These are phyloP conservation scores for Trialeurodes vaporariorum DNA, from an alignment of 1,140 invertebrate genomes.

Conservation along the genomic window DNA sequence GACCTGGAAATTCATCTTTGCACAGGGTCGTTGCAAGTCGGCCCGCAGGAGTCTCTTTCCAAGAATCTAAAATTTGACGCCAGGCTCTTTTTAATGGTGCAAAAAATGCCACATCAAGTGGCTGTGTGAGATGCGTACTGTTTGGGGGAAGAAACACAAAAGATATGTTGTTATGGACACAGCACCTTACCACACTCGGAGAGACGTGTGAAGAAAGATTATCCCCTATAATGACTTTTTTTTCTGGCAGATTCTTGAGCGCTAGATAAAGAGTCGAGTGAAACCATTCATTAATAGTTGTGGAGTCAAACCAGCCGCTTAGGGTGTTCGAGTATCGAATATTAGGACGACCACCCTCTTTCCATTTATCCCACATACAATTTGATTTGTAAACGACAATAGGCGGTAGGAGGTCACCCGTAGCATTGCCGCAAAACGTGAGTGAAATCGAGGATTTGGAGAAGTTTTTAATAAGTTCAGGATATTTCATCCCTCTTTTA, in stretches of 20 bases:
- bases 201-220: neutral
- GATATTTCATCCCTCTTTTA: slow-evolving; percentile 16
- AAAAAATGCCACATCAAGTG: slow-evolving; percentile 34
- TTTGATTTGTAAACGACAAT: slow-evolving; percentile 33
- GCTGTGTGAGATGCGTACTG: slow-evolving; percentile 33
- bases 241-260: slow-evolving; percentile 26
- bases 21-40: no score
- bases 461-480: slow-evolving; percentile 14
- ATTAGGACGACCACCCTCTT: slow-evolving; percentile 24
- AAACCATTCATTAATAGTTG: slow-evolving; percentile 27
- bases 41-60: slow-evolving; percentile 23
- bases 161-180: no score
- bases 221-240: slow-evolving; percentile 2
- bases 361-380: slow-evolving; percentile 31
- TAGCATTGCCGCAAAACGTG: slow-evolving; percentile 18
- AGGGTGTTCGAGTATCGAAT: slow-evolving; percentile 28
- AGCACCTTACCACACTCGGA: neutral
- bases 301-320: slow-evolving; percentile 30
- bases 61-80: slow-evolving; percentile 27
- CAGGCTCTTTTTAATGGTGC: slow-evolving; percentile 30
- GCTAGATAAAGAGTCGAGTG: neutral
- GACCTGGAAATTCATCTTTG: no score
- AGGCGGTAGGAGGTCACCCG: slow-evolving; percentile 22
- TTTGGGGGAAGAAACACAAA: slow-evolving; percentile 33
- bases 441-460: slow-evolving; percentile 15